Conservation (phyloP, 2,888 invertebrate genomes). For the Drosophila affinis region DNA sequence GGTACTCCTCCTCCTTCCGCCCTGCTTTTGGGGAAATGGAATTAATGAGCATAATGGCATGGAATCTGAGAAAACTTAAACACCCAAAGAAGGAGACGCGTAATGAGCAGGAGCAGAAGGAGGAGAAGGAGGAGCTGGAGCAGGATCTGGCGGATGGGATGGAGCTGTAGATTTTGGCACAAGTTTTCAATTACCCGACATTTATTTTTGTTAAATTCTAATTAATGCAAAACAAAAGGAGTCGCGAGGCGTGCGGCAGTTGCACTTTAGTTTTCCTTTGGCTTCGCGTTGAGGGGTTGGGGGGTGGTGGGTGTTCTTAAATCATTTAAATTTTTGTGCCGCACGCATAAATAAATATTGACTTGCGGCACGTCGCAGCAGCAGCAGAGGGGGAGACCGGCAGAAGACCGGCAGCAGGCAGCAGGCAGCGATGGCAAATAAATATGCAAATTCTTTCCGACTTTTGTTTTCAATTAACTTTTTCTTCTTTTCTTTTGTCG, state of each 20-base stretch:
- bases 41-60: constrained; percentile 70
- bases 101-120: constrained; percentile 1
- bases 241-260: not conserved
- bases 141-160: not conserved
- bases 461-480: constrained; percentile 80
- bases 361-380: constrained; percentile 59
- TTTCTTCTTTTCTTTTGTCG: constrained; percentile 26
- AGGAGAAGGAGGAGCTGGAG: not conserved
- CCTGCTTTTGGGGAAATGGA: constrained; percentile 48
- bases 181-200: constrained; percentile 78
- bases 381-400: constrained; percentile 17
- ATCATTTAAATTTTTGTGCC: constrained; percentile 63
- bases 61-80: constrained; percentile 72
- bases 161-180: constrained; percentile 12
- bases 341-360: constrained; percentile 75
- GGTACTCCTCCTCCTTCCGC: not conserved
- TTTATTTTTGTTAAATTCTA: constrained; percentile 77
- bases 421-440: constrained; percentile 52
- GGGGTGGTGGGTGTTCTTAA: constrained; percentile 42
- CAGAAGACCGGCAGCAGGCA: not conserved
- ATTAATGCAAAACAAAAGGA: constrained; percentile 61
- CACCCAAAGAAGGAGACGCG: constrained; percentile 26
- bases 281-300: not conserved
- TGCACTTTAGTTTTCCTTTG: constrained; percentile 22
- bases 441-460: constrained; percentile 76